These are phyloP conservation scores for Lasioglossum pauxillum DNA, from an alignment of 2,888 invertebrate genomes.

Conservation along the genomic window DNA sequence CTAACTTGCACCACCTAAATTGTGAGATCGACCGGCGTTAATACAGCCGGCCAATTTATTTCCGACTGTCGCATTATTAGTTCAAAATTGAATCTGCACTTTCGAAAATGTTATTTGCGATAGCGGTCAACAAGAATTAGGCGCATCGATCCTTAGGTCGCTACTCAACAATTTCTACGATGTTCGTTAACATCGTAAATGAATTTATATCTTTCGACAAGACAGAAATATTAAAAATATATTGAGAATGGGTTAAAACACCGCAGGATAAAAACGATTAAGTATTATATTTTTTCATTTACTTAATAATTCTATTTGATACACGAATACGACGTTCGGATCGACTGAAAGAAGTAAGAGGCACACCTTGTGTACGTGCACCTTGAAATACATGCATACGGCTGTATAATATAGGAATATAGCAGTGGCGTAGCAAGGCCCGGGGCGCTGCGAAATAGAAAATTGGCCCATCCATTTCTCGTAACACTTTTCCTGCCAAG, in stretches of 20 bases:
- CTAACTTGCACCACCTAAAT: conserved; percentile 41
- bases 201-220: too few species aligned
- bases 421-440: conserved; percentile 59
- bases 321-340: neutral
- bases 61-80: conserved; percentile 9
- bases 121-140: neutral
- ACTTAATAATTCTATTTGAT: neutral
- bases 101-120: neutral
- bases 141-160: neutral
- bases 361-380: conserved; percentile 4
- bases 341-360: conserved; percentile 35
- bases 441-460: conserved; percentile 77
- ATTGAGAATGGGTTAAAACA: too few species aligned
- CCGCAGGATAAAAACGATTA: too few species aligned
- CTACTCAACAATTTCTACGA: neutral
- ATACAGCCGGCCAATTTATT: conserved; percentile 25
- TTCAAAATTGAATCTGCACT: neutral
- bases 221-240: too few species aligned
- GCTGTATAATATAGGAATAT: conserved; percentile 64
- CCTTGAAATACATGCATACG: conserved; percentile 37
- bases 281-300: too few species aligned
- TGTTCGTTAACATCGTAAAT: neutral
- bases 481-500: conserved; percentile 76
- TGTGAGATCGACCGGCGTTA: conserved; percentile 13
- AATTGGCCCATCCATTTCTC: conserved; percentile 82